Conservation (phyloP, 2,888 invertebrate genomes). For the Crematogaster levior region DNA sequence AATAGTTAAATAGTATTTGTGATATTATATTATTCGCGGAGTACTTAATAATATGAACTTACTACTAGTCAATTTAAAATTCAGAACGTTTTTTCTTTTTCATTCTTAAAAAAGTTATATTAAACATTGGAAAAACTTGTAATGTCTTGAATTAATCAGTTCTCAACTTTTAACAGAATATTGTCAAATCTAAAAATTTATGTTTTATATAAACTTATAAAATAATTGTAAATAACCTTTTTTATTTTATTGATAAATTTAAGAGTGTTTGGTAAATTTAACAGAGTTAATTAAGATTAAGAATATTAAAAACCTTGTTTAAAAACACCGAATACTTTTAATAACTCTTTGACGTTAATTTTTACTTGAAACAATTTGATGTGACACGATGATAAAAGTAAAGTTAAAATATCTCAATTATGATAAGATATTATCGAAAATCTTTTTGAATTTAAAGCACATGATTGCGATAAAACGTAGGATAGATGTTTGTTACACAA, state of each 20-base stretch:
- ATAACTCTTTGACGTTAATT: not conserved
- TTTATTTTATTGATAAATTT: not conserved
- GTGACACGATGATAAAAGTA: not conserved
- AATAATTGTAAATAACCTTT: not conserved
- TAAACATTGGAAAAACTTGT: not conserved
- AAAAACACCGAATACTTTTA: not conserved
- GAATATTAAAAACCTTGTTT: not conserved
- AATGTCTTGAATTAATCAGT: conserved; percentile 28
- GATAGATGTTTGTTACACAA: not conserved
- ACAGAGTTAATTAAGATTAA: too few species aligned
- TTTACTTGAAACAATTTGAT: not conserved
- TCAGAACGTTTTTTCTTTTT: not conserved
- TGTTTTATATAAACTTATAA: not conserved
- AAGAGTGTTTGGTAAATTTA: not conserved
- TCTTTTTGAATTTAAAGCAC: not conserved
- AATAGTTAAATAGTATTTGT: not conserved
- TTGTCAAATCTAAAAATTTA: conserved; percentile 11
- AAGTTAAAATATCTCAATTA: not conserved
- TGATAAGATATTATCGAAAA: not conserved
- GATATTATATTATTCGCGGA: not conserved
- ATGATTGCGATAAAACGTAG: too few species aligned
- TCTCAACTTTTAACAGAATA: not conserved
- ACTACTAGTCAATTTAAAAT: not conserved
- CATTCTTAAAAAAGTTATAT: not conserved
- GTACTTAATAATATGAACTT: not conserved